Conservation (phyloP, 2,113 vertebrate genomes). For the Puma concolor region DNA sequence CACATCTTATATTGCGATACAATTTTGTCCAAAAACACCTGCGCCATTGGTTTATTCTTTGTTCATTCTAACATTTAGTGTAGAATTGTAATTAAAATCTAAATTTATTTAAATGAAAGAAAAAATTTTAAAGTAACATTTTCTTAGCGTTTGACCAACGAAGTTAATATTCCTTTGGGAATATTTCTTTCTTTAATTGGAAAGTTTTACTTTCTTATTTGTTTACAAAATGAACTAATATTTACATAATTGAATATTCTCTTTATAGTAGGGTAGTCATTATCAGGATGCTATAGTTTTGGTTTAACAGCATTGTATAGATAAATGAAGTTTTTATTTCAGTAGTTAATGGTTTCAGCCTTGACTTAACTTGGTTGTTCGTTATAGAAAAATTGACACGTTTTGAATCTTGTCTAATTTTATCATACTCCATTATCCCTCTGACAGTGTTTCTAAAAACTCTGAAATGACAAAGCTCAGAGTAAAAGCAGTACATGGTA, state of each 20-base stretch:
- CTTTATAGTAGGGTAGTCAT: background rate
- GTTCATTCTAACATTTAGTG: background rate
- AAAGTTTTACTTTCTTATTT: background rate
- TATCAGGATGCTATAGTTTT: background rate
- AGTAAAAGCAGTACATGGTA: background rate
- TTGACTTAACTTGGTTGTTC: background rate
- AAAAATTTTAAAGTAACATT: background rate
- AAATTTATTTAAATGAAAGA: background rate
- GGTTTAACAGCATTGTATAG: background rate
- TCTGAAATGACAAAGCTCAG: constrained; percentile 10
- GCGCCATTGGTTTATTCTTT: background rate
- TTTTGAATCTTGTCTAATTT: constrained; percentile 13
- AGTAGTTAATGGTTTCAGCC: background rate
- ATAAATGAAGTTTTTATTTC: constrained; percentile 2
- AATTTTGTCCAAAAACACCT: background rate
- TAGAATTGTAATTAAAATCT: background rate
- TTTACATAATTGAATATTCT: background rate
- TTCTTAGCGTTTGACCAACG: constrained; percentile 7
- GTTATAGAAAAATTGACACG: background rate
- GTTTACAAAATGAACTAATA: background rate
- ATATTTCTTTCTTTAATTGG: background rate
- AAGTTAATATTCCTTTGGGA: background rate
- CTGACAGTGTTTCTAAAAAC: background rate
- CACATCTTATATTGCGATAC: background rate
- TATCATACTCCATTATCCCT: background rate